A percentile compares a stretch with the other conserved stretches of the same genome.
phyloP scores from a whole-genome alignment of 1,140 invertebrate species.

The Nebria ingens region DNA sequence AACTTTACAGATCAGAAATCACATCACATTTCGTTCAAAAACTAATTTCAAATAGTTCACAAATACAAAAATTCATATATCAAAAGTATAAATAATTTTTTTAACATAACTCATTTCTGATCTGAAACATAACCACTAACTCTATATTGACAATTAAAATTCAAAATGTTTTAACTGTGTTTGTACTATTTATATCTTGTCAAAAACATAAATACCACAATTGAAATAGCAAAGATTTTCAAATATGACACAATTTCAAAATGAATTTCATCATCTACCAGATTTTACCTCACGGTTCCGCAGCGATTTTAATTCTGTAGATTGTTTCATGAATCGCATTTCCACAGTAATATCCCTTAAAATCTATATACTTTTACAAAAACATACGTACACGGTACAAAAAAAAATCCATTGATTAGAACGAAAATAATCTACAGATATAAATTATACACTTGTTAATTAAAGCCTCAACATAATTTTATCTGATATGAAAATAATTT shows the following conservation, averaged over 20 bases:
- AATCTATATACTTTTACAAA: constrained; percentile 2
- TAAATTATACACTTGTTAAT: not conserved
- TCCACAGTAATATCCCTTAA: not conserved
- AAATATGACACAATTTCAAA: no score
- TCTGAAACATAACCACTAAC: not conserved
- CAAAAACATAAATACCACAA: not conserved
- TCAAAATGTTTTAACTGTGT: not conserved
- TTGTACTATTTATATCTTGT: constrained; percentile 7
- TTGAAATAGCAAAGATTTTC: no score
- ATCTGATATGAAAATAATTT: constrained; percentile 7
- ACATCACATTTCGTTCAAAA: not conserved
- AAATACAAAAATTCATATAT: not conserved
- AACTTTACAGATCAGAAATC: constrained; percentile 3
- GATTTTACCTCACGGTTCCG: no score
- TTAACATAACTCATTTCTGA: no score
- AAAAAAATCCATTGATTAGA: not conserved
- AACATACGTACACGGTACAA: constrained; percentile 4
- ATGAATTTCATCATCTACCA: no score
- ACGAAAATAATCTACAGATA: not conserved
- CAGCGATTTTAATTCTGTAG: no score
- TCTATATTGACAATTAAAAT: not conserved
- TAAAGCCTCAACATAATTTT: constrained; percentile 9
- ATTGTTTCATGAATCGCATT: not conserved
- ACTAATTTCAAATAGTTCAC: not conserved
- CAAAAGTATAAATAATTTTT: no score